Base-by-base conservation (phyloP, 2,888 invertebrate genomes). In the Drosophila macrospina region DNA sequence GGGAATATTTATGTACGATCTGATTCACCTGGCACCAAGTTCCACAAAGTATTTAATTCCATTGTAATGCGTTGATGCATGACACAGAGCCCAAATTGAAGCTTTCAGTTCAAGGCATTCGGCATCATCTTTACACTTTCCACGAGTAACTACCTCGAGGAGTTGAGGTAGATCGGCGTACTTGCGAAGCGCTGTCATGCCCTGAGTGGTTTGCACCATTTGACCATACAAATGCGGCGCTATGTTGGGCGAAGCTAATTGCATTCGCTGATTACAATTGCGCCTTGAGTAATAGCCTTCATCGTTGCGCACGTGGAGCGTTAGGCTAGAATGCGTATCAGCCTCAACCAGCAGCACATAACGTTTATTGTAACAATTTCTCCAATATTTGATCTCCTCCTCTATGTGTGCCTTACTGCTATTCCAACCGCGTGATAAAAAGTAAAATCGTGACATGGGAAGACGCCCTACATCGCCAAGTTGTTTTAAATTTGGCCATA, bases 271-370 rank as follows among this genome's bases (percentile, higher is more conserved):
- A 69, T 94, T 93, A 80, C 94, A 95, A 74, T 94, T 93, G 73
- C 96, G 92, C 65, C 95, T 93, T 66, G 95, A 95, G 86, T 96
- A 97, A 65, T 93, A 93, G 0, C 97, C 96, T 88, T 96, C 95
- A 86, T 96, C 96, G 50, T 95, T 95, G 78, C 96, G 94, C 87
- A 96, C 95, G 89, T 97, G 96, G 60, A 97, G 94, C 1, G 98
- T 97, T 80, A 99, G 92, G 34, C 97, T 96, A 89, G 97, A 96
- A 90, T 98, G 96, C 80, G 98, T 95, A 76, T 96, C 95, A 51
- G 97, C 96, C 91, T 99, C 99, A 32, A 99, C 95, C 28, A 98
- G 93, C 10, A 96, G 94, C 3, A 98, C 97, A 92, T 99, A 99
- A 82, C 95, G 94, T 91, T 95, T 95, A 87, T 96, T 96, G 86